Percentiles rank a stretch among this genome's conserved stretches.
These are phyloP conservation scores for Melinaea menophilus DNA, from an alignment of 2,888 invertebrate genomes.

Conservation along the genomic window DNA sequence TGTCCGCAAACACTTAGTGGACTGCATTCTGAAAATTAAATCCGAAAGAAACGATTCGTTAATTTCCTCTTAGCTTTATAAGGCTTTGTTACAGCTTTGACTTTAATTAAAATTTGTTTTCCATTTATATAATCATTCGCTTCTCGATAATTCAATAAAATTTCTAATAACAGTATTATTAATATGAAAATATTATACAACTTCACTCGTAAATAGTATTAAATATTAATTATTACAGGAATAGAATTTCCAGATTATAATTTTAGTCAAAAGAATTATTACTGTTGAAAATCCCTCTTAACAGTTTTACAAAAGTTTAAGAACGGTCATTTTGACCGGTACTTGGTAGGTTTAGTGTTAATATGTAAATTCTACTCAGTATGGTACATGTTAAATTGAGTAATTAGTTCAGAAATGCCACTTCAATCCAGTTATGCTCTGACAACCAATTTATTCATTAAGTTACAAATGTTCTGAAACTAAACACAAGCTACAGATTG, in stretches of 20 bases:
- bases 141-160: not conserved
- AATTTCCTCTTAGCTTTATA: conserved; percentile 40
- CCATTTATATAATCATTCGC: conserved; percentile 11
- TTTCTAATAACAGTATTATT: too few species aligned
- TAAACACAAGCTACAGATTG: not conserved
- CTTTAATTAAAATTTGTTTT: conserved; percentile 33
- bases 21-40: conserved; percentile 50
- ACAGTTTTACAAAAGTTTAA: too few species aligned
- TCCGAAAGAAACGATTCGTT: conserved; percentile 44
- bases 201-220: too few species aligned
- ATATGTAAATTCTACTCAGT: not conserved
- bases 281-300: too few species aligned
- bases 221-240: too few species aligned
- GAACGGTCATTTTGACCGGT: not conserved
- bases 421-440: conserved; percentile 19
- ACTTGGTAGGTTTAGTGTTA: too few species aligned
- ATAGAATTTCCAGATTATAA: too few species aligned
- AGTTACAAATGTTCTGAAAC: not conserved
- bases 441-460: conserved; percentile 16
- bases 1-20: conserved; percentile 26
- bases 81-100: conserved; percentile 28
- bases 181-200: too few species aligned
- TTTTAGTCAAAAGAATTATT: too few species aligned
- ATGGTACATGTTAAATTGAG: conserved; percentile 8
- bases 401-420: conserved; percentile 21